Base-by-base conservation (phyloP, 1,140 invertebrate species). In the Arctopsyche grandis region DNA sequence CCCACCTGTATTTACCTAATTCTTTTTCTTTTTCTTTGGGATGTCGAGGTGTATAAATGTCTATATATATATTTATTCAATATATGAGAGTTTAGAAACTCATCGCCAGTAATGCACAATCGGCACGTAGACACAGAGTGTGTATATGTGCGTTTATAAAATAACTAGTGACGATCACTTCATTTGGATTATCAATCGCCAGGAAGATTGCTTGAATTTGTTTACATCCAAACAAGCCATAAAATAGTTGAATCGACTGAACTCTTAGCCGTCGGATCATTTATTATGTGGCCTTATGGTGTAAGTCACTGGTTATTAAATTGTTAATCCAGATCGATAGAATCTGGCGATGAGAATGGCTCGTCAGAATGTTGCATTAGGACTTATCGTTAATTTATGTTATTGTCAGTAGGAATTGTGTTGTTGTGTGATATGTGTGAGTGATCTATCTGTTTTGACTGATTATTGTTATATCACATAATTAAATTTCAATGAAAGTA, bases 21-120 rank as follows among this genome's bases (percentile, higher is more conserved):
- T 66, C 7, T 38, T 21, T 10, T 56, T 56, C 44, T 76, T 69
- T 77, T 77, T 44, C 75, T 79, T 81, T 81, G 78, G 80, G 80
- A 81, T 81, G 75, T 77, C 73, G 48, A 77, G 75, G 74, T 81
- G 80, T 81, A 76, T 81, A 81, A 81, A 78, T 81, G 80, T 81
- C 24, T 74, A 75, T 81, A 79, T 74, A 75, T 81, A 79, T 80
- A 44, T 81, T 73, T 81, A 79, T 77, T 78, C 75, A 79, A 74
- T 69, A 38, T 73, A 79, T 77, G 69, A 77, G 73, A 52, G 58
- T 73, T 78, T 80, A 74, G 78, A 60, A 63, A 80, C 81, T 80
- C 79, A 78, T 80, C 73, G 81, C 75, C 78, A 82, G 81, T 77
- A 24, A 12, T 26, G 22, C 44, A 10, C n/a, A 46, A 38, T 38